Evolutionary conservation across 2,888 invertebrate genomes (phyloP).

Genomic region (Caenorhabditis sp.): DNA sequence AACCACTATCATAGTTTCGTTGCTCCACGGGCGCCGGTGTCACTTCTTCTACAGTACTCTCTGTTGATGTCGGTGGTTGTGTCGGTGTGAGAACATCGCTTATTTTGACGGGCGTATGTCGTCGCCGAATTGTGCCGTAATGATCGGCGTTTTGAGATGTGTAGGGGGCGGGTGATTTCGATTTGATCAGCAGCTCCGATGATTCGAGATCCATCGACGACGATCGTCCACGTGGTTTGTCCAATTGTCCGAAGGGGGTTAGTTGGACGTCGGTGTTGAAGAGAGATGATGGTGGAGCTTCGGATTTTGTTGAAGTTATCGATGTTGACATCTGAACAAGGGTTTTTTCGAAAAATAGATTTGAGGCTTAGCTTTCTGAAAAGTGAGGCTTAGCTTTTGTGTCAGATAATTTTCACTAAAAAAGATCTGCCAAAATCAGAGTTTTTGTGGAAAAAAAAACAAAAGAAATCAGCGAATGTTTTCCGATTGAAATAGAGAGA

Average conservation of each 20-base stretch:
- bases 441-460: too few relatives aligned
- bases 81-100: background rate
- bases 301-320: background rate
- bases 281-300: slow-evolving; percentile 1
- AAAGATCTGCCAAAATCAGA: too few relatives aligned
- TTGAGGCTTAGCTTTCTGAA: background rate
- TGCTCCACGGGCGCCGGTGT: background rate
- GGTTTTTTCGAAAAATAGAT: too few relatives aligned
- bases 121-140: slow-evolving; percentile 45
- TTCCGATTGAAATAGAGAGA: too few relatives aligned
- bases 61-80: background rate
- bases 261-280: slow-evolving; percentile 18
- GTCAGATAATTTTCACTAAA: too few relatives aligned
- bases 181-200: slow-evolving; percentile 41
- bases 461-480: too few relatives aligned
- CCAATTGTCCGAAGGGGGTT: slow-evolving; percentile 22
- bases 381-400: too few relatives aligned
- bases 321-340: background rate
- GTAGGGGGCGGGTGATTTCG: slow-evolving; percentile 46
- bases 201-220: slow-evolving; percentile 40
- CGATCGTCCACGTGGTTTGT: slow-evolving; percentile 1
- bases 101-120: slow-evolving; percentile 19
- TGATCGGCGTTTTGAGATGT: slow-evolving; percentile 38
- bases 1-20: slow-evolving; percentile 10
- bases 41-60: too few relatives aligned